Base-by-base conservation (phyloP, 2,797 vertebrate genomes). In the Anabas testudineus region DNA sequence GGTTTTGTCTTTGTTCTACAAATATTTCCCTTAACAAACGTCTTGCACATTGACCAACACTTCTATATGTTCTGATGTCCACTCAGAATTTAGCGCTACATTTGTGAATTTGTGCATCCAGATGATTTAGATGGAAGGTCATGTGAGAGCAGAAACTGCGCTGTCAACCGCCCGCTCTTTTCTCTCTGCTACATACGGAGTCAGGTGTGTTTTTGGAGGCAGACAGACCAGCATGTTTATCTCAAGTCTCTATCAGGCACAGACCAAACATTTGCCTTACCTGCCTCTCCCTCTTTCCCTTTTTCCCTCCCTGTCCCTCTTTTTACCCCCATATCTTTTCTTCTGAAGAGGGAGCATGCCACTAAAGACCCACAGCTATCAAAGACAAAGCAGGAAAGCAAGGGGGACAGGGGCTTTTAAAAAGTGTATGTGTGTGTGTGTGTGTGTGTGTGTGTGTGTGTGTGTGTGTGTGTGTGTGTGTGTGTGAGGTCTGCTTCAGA, bases 201-300 rank as follows among this genome's bases (percentile, higher is more conserved):
- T 91, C 87, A 86, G 86, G 82, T 91, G 84, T 67, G 88, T 76
- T 74, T 57, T 46, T 26, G 73, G 76, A 78, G 21, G 79, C 66
- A 53, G 76, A 66, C 66, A 7, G 16, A 83, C 81, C 82, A 53
- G 59, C 79, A 87, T 91, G 85, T 90, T 88, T 89, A 85, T 67
- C 65, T 69, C 65, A 72, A 47, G 68, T 87, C 89, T 82, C 71
- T 32, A 90, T 87, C 75, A 65, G 34, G 18, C 49, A 47, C 82
- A 92, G 88, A 91, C 91, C 89, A 90, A 90, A 89, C 90, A 90
- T 83, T 51, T 32, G 42, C 49, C 53, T 15, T 66, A 53, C 74
- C 75, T 81, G 61, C 67, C 76, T 74, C 63, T 49, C 58, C 69
- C 64, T 15, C 51, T 56, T 49, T 72, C 21, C 51, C 60, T 58